phyloP scores from a whole-genome alignment of 2,797 vertebrate genomes.

The Antennarius maculatus region DNA sequence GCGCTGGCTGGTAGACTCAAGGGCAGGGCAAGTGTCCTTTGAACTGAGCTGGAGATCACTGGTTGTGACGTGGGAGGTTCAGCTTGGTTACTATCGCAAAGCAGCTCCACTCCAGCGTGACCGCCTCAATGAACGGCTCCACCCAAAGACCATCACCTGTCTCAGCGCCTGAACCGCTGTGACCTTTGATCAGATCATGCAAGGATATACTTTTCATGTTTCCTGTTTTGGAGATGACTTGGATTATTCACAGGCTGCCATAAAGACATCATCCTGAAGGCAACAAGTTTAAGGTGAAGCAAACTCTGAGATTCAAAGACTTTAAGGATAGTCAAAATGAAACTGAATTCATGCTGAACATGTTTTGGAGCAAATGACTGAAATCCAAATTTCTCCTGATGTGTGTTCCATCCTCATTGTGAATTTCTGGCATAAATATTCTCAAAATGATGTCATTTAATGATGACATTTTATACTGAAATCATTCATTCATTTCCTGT shows the following conservation, averaged over 20 bases:
- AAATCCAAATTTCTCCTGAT: too few relatives aligned
- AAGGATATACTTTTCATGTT: conserved; percentile 39
- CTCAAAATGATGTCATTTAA: too few relatives aligned
- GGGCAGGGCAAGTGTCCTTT: conserved; percentile 76
- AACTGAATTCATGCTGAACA: background rate
- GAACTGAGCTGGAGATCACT: conserved; percentile 63
- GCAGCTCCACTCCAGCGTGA: conserved; percentile 45
- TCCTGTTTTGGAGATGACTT: conserved; percentile 30
- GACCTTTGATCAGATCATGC: conserved; percentile 74
- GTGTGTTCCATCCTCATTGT: too few relatives aligned
- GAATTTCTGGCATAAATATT: too few relatives aligned
- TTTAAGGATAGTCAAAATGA: conserved; percentile 27
- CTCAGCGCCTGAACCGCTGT: conserved; percentile 54
- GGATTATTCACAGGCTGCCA: conserved; percentile 17
- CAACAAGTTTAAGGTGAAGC: background rate
- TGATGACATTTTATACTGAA: too few relatives aligned
- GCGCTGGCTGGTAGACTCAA: conserved; percentile 42
- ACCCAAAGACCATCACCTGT: conserved; percentile 55
- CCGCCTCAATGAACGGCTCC: conserved; percentile 33
- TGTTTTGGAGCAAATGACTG: background rate
- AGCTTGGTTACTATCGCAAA: conserved; percentile 46
- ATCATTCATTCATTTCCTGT: too few relatives aligned
- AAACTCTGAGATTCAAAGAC: background rate
- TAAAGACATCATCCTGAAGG: background rate
- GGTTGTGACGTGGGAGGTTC: conserved; percentile 47